Evolutionary conservation across 2,113 vertebrate genomes (phyloP).

Genomic region (Equus quagga): DNA sequence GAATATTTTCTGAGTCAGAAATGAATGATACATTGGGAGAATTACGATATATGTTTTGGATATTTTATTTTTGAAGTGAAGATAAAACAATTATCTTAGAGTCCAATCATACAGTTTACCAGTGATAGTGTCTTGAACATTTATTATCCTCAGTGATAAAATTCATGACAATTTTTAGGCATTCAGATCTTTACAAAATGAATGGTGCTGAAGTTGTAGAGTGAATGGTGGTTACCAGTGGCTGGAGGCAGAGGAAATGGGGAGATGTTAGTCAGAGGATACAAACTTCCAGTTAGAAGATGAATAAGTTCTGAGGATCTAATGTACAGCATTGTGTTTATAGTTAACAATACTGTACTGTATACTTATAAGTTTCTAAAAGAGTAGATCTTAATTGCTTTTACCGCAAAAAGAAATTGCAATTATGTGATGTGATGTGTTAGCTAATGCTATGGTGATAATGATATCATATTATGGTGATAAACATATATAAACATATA

Average conservation of each 20-base stretch:
- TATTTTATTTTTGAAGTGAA: slow-evolving; percentile 27
- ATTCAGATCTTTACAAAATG: not conserved
- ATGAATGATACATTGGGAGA: not conserved
- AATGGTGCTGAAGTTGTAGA: not conserved
- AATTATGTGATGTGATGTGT: not conserved
- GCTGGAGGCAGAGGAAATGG: not conserved
- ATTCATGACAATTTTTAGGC: not conserved
- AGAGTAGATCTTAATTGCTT: not conserved
- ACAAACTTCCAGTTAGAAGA: not conserved
- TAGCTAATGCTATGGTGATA: not conserved
- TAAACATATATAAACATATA: not conserved
- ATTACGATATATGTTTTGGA: not conserved
- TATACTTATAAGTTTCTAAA: not conserved
- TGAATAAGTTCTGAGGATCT: not conserved
- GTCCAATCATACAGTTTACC: not conserved
- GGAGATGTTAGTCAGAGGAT: not conserved
- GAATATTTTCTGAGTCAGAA: not conserved
- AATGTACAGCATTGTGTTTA: not conserved
- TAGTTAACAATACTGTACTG: not conserved
- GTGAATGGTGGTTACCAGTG: not conserved
- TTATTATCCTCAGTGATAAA: not conserved
- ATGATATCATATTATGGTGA: not conserved
- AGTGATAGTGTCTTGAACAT: not conserved
- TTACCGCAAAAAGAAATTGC: not conserved
- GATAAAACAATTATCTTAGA: not conserved